Evolutionary conservation across 2,797 vertebrate species (phyloP).

Genomic region (Mus minutoides): DNA sequence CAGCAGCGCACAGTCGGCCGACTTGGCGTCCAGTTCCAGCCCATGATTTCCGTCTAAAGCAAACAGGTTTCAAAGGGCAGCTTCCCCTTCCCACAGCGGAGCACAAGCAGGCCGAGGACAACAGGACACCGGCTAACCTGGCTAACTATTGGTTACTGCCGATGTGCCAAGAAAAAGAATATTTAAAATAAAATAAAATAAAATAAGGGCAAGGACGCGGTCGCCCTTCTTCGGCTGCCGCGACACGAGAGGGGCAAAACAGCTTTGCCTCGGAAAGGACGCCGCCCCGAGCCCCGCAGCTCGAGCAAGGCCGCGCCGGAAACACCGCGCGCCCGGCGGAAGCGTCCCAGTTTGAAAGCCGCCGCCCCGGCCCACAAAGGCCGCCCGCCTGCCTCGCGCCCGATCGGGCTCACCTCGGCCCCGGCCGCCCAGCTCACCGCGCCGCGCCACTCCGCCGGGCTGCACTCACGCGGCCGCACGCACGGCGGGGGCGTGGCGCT

Average conservation of each 20-base stretch:
- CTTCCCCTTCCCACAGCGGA: neutral
- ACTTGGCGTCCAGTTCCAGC: neutral
- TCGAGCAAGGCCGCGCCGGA: slow-evolving; percentile 18
- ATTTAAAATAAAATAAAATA: too few relatives aligned
- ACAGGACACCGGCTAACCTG: neutral
- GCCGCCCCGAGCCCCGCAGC: neutral
- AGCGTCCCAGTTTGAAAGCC: slow-evolving; percentile 66
- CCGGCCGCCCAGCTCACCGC: neutral
- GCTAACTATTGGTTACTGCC: neutral
- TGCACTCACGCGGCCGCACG: neutral
- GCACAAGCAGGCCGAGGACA: neutral
- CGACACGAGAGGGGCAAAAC: neutral
- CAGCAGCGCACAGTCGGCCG: neutral
- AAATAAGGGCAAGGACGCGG: too few relatives aligned
- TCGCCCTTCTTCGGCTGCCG: neutral
- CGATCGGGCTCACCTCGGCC: neutral
- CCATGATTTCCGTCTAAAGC: slow-evolving; percentile 9
- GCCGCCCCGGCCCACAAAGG: neutral
- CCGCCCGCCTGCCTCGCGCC: neutral
- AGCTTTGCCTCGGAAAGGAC: neutral
- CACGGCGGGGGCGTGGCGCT: slow-evolving; percentile 76
- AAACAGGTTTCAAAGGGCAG: slow-evolving; percentile 58
- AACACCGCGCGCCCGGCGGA: slow-evolving; percentile 70
- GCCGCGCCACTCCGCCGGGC: neutral
- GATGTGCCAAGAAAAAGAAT: neutral